These are phyloP conservation scores for Camponotus vicinus DNA, from an alignment of 1,140 invertebrate species.

Conservation along the genomic window DNA sequence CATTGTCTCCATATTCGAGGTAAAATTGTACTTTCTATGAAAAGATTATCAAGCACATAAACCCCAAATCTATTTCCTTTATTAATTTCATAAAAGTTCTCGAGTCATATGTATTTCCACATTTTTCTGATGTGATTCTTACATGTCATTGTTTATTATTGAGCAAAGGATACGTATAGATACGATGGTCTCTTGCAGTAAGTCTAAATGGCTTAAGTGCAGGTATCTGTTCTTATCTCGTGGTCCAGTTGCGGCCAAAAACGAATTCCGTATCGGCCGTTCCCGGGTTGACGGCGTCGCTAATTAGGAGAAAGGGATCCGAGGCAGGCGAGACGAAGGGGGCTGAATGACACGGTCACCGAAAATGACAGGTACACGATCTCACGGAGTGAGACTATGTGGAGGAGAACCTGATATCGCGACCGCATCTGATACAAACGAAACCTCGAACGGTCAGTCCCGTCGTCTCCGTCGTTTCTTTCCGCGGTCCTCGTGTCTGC, in stretches of 20 bases:
- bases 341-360: slow-evolving; percentile 84
- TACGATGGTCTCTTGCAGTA: slow-evolving; percentile 16
- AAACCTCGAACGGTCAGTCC: slow-evolving; percentile 77
- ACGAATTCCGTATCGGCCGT: slow-evolving; percentile 65
- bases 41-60: neutral
- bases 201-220: slow-evolving; percentile 62
- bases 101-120: neutral
- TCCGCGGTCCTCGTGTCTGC: slow-evolving; percentile 71
- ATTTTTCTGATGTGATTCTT: neutral
- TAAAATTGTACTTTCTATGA: neutral
- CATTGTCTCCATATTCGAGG: neutral
- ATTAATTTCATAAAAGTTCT: slow-evolving; percentile 5
- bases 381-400: slow-evolving; percentile 75
- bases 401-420: slow-evolving; percentile 82
- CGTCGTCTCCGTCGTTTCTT: slow-evolving; percentile 62
- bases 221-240: slow-evolving; percentile 70
- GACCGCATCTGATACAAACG: slow-evolving; percentile 84
- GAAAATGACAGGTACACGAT: slow-evolving; percentile 86
- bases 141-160: neutral
- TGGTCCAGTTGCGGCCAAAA: slow-evolving; percentile 63
- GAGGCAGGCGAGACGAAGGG: slow-evolving; percentile 61
- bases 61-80: neutral
- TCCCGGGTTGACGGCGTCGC: slow-evolving; percentile 61
- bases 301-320: slow-evolving; percentile 72
- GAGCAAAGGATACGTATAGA: neutral